A percentile compares a stretch with the other conserved stretches of the same genome.
Conservation (phyloP, 2,888 invertebrate species). For the Galerucella nymphaeae region DNA sequence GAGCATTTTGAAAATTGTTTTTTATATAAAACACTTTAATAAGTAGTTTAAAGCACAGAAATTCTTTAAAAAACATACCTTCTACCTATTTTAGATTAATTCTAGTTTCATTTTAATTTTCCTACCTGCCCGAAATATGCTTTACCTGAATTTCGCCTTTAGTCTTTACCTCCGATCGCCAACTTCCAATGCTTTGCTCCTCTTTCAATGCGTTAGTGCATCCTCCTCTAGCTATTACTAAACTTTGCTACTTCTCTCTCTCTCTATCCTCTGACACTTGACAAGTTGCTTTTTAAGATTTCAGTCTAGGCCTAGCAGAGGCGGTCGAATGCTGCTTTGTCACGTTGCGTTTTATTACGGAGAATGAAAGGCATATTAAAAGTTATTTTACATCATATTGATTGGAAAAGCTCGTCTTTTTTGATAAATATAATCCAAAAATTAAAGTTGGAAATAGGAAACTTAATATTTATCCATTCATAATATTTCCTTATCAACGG, state of each 20-base stretch:
- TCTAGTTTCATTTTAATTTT: slow-evolving; percentile 11
- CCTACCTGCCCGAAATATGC: slow-evolving; percentile 31
- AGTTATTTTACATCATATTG: neutral
- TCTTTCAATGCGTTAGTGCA: slow-evolving; percentile 48
- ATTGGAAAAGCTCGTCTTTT: neutral
- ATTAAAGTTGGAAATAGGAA: no score
- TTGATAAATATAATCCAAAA: no score
- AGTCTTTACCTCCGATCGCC: slow-evolving; percentile 30
- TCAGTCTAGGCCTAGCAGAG: slow-evolving; percentile 60
- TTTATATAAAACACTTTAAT: slow-evolving; percentile 4
- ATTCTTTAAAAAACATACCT: neutral
- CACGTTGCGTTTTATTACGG: neutral
- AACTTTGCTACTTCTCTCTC: slow-evolving; percentile 51
- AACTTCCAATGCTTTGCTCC: slow-evolving; percentile 40
- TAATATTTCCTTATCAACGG: no score
- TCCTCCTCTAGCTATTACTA: neutral
- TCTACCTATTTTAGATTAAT: slow-evolving; percentile 8
- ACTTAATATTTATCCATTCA: no score
- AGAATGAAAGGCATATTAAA: neutral
- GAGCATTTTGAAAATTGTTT: neutral
- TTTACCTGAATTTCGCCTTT: slow-evolving; percentile 59
- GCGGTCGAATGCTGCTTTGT: slow-evolving; percentile 40
- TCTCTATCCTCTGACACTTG: slow-evolving; percentile 63
- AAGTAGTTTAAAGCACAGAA: neutral
- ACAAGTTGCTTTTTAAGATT: slow-evolving; percentile 65